phyloP scores from a whole-genome alignment of 2,113 vertebrate genomes.

The Ictalurus furcatus region DNA sequence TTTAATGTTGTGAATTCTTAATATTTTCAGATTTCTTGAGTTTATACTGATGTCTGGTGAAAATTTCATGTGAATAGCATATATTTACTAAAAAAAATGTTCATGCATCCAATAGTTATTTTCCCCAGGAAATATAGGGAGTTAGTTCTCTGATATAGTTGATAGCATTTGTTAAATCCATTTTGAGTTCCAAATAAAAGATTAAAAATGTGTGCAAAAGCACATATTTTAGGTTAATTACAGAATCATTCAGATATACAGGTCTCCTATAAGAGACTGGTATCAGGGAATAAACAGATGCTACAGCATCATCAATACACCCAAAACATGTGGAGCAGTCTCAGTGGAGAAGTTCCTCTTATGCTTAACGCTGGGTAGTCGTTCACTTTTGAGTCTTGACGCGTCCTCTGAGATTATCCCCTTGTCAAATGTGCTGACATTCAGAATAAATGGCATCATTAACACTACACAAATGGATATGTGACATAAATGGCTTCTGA shows the following conservation, averaged over 20 bases:
- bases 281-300: conserved; percentile 18
- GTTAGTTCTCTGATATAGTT: no score
- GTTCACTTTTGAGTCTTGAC: background rate
- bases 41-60: no score
- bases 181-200: background rate
- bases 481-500: conserved; percentile 32
- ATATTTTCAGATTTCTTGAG: no score
- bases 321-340: conserved; percentile 28
- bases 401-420: conserved; percentile 21
- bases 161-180: no score
- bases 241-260: background rate
- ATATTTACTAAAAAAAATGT: no score
- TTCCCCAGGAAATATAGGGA: no score
- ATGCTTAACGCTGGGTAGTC: conserved; percentile 13
- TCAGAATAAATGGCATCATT: conserved; percentile 33
- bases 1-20: no score
- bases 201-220: background rate
- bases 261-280: background rate
- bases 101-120: no score
- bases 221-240: background rate
- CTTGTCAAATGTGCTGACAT: conserved; percentile 12
- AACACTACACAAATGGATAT: conserved; percentile 24
- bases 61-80: no score
- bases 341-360: background rate
- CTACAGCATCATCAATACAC: conserved; percentile 28